These are phyloP conservation scores for Melieria picta DNA, from an alignment of 2,888 invertebrate species.

Conservation along the genomic window DNA sequence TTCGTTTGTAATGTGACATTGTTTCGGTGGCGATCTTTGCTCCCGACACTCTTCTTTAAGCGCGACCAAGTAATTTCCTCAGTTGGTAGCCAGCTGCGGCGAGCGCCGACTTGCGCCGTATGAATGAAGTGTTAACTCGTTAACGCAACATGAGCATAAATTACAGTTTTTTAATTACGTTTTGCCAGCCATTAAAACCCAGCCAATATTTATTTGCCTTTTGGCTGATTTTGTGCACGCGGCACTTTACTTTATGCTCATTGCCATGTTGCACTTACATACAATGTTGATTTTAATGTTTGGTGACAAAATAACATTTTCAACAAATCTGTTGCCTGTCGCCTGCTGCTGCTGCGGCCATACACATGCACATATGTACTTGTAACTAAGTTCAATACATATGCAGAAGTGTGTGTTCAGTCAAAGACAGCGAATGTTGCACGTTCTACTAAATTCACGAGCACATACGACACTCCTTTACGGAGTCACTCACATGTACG, in stretches of 20 bases:
- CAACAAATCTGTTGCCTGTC: slow-evolving; percentile 18
- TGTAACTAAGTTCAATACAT: too few species aligned
- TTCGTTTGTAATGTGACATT: too few species aligned
- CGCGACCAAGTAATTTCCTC: too few species aligned
- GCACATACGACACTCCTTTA: too few species aligned
- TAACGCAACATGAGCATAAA: slow-evolving; percentile 26
- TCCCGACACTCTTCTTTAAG: too few species aligned
- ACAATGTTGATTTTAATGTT: slow-evolving; percentile 32
- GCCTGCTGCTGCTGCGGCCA: background rate
- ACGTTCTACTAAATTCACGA: too few species aligned
- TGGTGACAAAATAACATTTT: slow-evolving; percentile 30
- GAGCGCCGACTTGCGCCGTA: background rate
- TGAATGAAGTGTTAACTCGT: slow-evolving; percentile 32
- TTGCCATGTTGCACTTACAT: background rate
- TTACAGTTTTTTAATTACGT: slow-evolving; percentile 29
- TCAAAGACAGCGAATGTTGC: too few species aligned
- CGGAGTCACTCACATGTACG: too few species aligned
- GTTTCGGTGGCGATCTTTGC: too few species aligned
- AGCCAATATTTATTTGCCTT: slow-evolving; percentile 30
- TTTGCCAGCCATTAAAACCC: slow-evolving; percentile 25
- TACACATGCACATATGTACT: too few species aligned
- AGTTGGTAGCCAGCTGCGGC: too few species aligned
- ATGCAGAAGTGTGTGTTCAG: too few species aligned
- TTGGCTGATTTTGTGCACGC: slow-evolving; percentile 34
- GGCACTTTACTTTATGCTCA: slow-evolving; percentile 12